Base-by-base conservation (phyloP, 2,113 vertebrate species). In the Myocastor coypus region DNA sequence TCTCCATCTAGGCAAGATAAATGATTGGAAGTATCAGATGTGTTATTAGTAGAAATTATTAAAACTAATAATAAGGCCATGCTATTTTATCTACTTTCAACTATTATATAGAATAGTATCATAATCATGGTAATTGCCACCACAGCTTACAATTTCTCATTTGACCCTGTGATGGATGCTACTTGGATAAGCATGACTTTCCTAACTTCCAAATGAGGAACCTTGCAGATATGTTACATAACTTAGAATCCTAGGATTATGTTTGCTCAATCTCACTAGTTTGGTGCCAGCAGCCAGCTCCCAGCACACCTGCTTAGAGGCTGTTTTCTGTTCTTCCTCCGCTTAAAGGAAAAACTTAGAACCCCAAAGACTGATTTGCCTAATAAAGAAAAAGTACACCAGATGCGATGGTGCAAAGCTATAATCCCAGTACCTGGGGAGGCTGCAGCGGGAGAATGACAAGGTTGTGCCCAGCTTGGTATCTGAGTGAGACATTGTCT, bases 21-120 rank as follows among this genome's bases (percentile, higher is more conserved):
- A 37, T 57, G 32, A 52, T 32, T 84, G 83, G 42, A 90, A 42
- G 17, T 34, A 63, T 30, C 64, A 83, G 37, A 2, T 78, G 37
- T 90, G 28, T 83, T 71, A 73, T 32, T 68, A 84, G 61, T 57
- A 73, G 80, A 89, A 91, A 83, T 73, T 91, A 55, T 63, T 77
- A 77, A 16, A 87, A 87, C 75, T 66, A 80, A 69, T 46, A 82
- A 88, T 78, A 93, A 87, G 28, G 12, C 4, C 12, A 46, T n/a
- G 19, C 8, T 75, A n/a, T 73, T 26, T 84, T 24, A 66, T 83
- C 10, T 42, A 80, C 37, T 89, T 92, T 66, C 37, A 59, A 37
- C 71, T 63, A 34, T 73, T 86, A 32, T 17, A 61, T 19, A 92
- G 78, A 69, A 50, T 85, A 40, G 64, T 55, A 80, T 89, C 30